These are phyloP conservation scores for Peromyscus maniculatus DNA, from an alignment of 2,113 vertebrate genomes.

Conservation along the genomic window DNA sequence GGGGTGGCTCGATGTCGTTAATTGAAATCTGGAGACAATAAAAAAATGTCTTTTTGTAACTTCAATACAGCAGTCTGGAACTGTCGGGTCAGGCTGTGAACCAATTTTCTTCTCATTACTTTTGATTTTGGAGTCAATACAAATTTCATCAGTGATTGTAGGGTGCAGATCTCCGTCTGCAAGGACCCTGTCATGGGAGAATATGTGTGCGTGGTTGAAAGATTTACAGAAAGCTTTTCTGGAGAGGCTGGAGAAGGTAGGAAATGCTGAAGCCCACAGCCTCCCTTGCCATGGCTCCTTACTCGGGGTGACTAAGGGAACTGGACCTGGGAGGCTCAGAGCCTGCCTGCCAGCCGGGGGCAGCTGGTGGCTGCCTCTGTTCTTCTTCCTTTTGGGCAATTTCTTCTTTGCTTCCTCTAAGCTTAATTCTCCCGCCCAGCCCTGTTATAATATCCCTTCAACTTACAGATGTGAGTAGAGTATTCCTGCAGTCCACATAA, in stretches of 20 bases:
- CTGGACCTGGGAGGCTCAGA: not conserved
- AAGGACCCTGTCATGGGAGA: constrained; percentile 66
- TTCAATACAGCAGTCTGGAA: constrained; percentile 82
- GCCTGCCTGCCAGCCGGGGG: not conserved
- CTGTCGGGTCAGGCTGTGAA: constrained; percentile 80
- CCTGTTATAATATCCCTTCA: too few relatives aligned
- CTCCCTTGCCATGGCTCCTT: rapidly evolving
- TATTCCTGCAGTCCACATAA: constrained; percentile 50
- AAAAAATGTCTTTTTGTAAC: constrained; percentile 79
- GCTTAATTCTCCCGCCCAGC: not conserved
- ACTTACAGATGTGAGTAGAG: not conserved
- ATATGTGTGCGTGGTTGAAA: constrained; percentile 28
- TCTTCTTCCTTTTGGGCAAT: constrained; percentile 43
- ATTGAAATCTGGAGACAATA: constrained; percentile 81
- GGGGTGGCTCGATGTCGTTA: constrained; percentile 79
- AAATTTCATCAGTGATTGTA: constrained; percentile 85
- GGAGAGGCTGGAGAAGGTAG: constrained; percentile 52
- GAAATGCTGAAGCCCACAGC: not conserved
- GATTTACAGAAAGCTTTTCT: constrained; percentile 55
- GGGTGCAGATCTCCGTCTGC: constrained; percentile 76
- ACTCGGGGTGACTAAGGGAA: not conserved
- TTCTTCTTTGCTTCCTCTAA: not conserved
- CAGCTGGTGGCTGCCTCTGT: not conserved
- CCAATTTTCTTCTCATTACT: constrained; percentile 86
- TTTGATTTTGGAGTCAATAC: constrained; percentile 84